These are phyloP conservation scores for Corythornis cristatus DNA, from an alignment of 2,113 vertebrate genomes.

Conservation along the genomic window DNA sequence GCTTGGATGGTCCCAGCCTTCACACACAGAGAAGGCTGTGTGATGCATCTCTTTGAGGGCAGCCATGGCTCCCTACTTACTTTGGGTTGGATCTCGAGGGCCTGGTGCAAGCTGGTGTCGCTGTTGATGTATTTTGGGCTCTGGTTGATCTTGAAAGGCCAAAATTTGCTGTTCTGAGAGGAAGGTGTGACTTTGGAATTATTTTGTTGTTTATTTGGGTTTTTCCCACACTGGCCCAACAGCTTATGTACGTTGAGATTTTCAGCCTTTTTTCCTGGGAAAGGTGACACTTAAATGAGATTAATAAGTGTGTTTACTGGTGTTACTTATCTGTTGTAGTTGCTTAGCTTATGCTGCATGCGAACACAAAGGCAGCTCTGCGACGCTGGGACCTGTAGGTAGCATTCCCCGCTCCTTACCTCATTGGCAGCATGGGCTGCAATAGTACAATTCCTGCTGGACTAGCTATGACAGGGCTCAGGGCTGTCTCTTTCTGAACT, in stretches of 20 bases:
- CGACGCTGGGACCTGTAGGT: background rate
- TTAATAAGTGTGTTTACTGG: background rate
- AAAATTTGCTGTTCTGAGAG: background rate
- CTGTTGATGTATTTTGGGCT: background rate
- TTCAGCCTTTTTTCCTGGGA: background rate
- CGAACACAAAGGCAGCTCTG: background rate
- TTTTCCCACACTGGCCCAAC: background rate
- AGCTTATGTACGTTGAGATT: background rate
- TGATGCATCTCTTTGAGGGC: background rate
- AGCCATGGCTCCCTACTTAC: fast-evolving
- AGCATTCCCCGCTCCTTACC: background rate
- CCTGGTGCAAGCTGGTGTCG: background rate
- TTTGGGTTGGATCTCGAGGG: background rate
- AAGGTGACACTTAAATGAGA: background rate
- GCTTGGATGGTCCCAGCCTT: background rate
- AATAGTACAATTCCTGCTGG: background rate
- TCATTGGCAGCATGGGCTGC: background rate
- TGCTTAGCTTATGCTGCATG: background rate
- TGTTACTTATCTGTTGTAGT: background rate
- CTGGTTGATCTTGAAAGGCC: background rate
- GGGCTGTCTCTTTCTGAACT: background rate
- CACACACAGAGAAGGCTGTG: background rate
- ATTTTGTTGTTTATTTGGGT: background rate
- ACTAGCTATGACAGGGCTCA: background rate
- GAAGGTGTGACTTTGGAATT: background rate